Evolutionary conservation across 2,888 invertebrate species (phyloP).

Genomic region (Linnaemya vulpina): DNA sequence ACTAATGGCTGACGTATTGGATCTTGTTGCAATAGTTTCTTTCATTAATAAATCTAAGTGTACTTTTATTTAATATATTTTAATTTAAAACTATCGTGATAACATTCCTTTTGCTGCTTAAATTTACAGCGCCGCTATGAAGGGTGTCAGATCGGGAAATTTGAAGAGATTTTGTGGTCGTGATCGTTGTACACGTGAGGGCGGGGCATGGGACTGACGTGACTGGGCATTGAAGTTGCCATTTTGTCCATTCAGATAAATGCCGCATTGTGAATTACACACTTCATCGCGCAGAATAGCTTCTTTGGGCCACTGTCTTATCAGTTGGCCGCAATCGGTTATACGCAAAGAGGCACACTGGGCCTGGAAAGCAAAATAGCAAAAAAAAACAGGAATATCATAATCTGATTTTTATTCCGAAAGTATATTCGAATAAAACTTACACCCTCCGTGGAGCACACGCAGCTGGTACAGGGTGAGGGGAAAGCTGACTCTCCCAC

Average conservation of each 20-base stretch:
- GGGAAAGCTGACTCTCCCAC: conserved; percentile 93
- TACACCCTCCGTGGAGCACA: conserved; percentile 93
- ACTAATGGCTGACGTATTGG: conserved; percentile 71
- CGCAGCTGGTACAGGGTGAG: conserved; percentile 95
- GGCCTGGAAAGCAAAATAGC: conserved; percentile 84
- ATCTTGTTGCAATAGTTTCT: conserved; percentile 63
- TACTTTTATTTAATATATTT: not conserved
- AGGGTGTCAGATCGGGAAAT: conserved; percentile 89
- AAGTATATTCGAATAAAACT: conserved; percentile 81
- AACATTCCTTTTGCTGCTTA: not conserved
- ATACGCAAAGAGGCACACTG: conserved; percentile 94
- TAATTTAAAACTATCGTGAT: conserved; percentile 21
- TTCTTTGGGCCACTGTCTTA: conserved; percentile 92
- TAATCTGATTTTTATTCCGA: too few species aligned
- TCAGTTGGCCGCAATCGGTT: conserved; percentile 92
- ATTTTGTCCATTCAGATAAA: conserved; percentile 84
- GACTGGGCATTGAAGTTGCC: conserved; percentile 79
- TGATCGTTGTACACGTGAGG: conserved; percentile 81
- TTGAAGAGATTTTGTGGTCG: conserved; percentile 85
- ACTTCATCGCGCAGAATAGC: conserved; percentile 93
- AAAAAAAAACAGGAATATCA: not conserved
- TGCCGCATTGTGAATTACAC: conserved; percentile 95
- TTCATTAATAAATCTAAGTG: conserved; percentile 14
- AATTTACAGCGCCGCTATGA: conserved; percentile 79
- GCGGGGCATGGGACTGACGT: conserved; percentile 77